These are phyloP conservation scores for Dryobotodes eremita DNA, from an alignment of 2,888 invertebrate species.

Conservation along the genomic window DNA sequence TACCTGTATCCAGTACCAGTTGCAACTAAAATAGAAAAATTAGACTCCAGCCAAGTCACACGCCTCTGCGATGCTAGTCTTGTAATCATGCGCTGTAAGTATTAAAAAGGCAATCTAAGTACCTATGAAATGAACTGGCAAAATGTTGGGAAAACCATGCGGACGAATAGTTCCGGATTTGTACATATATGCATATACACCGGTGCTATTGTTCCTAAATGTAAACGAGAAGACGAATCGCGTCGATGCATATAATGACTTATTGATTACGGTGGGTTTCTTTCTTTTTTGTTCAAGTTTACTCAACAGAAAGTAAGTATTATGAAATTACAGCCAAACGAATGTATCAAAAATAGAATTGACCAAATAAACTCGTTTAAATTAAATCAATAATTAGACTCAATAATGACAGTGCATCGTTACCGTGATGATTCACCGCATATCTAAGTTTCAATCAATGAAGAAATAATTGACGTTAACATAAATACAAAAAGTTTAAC, in stretches of 20 bases:
- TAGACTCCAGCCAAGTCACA: conserved; percentile 51
- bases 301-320: not conserved
- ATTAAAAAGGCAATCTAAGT: conserved; percentile 1
- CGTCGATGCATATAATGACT: conserved; percentile 1
- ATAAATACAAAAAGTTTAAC: conserved; percentile 7
- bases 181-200: conserved; percentile 9
- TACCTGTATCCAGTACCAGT: conserved; percentile 58
- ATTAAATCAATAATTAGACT: not conserved
- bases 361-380: not conserved
- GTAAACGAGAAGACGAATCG: conserved; percentile 1
- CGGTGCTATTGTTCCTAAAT: conserved; percentile 20
- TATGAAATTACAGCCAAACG: not conserved
- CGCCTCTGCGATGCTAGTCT: conserved; percentile 30
- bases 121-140: conserved; percentile 8
- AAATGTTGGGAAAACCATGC: conserved; percentile 15
- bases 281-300: not conserved
- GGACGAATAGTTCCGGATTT: conserved; percentile 22
- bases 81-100: conserved; percentile 34
- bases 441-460: not conserved
- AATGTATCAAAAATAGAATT: not conserved
- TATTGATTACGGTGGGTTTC: not conserved
- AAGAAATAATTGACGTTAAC: conserved; percentile 5
- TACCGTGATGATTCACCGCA: not conserved
- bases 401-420: not conserved
- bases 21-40: conserved; percentile 59